Base-by-base conservation (phyloP, 2,113 vertebrate genomes). In the Lutjanus erythropterus region DNA sequence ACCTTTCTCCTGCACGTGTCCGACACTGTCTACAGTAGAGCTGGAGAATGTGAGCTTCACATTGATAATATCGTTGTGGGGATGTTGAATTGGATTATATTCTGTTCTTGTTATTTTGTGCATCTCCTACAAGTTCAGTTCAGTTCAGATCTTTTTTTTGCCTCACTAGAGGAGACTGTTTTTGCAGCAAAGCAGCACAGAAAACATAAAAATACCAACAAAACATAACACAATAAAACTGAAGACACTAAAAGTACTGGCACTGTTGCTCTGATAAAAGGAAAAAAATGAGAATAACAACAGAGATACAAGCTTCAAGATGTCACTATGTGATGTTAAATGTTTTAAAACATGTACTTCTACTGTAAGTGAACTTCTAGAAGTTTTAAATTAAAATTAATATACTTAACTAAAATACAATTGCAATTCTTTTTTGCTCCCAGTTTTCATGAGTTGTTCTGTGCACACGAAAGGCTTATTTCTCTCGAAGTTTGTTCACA, bases 1-100 rank as follows among this genome's bases (percentile, higher is more conserved):
- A 86, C 47, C 23, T 67, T 58, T 67, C 23, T 60, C 47, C 31
- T 68, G 44, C 21, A 35, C 11, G 27, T 78, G 6, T 27, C 31
- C 31, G n/a, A n/a, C 8, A 4, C n/a, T n/a, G 25, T n/a, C 25
- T 55, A 19, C 16, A 53, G 10, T 31, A 46, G 42, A 42, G 47
- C 59, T 46, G 46, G 41, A 27, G 4, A 41, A 60, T 9, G 27
- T 12, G 25, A 58, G 16, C 25, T 3, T 42, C 37, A 55, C 18
- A 25, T 1, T n/a, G 25, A 16, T 27, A 5, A 25, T 16, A 23
- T 35, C 21, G 14, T 1, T 50, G 23, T 8, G 14, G 46, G 25
- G 47, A 23, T 64, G 5, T 1, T 42, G 5, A 31, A 42, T 23
- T 42, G 9, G 35, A 33, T 6, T 31, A 18, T 31, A 23, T 12